phyloP scores from a whole-genome alignment of 2,888 invertebrate species.

The Linyphia triangularis region DNA sequence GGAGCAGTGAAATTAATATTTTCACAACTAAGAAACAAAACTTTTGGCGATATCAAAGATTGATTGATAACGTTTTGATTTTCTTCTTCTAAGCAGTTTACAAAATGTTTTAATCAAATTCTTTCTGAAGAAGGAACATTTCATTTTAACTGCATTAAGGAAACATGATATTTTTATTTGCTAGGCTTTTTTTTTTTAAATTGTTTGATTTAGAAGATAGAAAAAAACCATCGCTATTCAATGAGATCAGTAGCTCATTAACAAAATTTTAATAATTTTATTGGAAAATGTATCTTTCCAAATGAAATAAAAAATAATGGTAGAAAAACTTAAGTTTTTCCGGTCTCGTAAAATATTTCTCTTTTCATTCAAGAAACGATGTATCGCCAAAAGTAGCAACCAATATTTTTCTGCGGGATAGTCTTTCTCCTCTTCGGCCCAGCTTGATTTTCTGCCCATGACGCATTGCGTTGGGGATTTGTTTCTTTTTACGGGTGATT shows the following conservation, averaged over 20 bases:
- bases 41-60: no score
- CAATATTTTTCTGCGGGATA: constrained; percentile 25
- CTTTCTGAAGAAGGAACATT: no score
- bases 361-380: neutral
- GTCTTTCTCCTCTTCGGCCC: neutral
- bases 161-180: no score
- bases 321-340: neutral
- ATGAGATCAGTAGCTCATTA: no score
- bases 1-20: constrained; percentile 5
- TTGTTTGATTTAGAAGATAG: no score
- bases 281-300: neutral
- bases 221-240: no score
- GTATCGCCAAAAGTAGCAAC: constrained; percentile 30
- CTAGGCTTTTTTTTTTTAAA: no score
- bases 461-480: constrained; percentile 49
- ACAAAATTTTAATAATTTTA: no score
- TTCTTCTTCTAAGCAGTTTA: no score
- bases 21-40: neutral
- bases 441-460: constrained; percentile 27
- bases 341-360: neutral
- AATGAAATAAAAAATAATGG: neutral
- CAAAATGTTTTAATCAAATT: no score
- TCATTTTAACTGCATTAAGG: no score
- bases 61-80: no score
- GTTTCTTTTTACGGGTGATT: neutral